Evolutionary conservation across 1,140 invertebrate species (phyloP), one percentile per base, ranked within the genome.

Genomic region (Chironomus tepperi): DNA sequence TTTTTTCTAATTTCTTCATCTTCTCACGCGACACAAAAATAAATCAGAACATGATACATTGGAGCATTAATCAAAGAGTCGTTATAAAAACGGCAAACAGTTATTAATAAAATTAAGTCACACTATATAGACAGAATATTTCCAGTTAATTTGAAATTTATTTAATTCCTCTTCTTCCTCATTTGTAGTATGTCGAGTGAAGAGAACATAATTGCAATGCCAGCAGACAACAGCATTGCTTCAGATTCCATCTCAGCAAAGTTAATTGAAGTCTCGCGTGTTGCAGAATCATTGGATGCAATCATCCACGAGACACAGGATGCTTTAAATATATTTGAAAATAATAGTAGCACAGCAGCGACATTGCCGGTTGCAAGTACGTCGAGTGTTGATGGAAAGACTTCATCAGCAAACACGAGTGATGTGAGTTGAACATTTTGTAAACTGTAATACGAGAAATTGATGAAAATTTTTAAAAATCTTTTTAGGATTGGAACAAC

Each of bases 201-300:
- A 7, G 65, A 70, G 65, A 70, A 70, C 18, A 70, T 70, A 12
- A 73, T 77, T 10, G 76, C 77, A 18, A 80, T 80, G 3, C 79
- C 79, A 43, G 81, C 81, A 18, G 83, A 83, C 76, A 89, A 90
- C 79, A 81, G 84, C 67, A 86, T 88, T 73, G 88, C 89, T 2
- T 85, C 89, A 7, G 87, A 89, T 65, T 87, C 89, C 9, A 90
- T 91, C 43, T 85, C 87, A 8, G 85, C 87, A 75, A 85, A 85
- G 78, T 80, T 91, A 42, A 80, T 84, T n/a, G 88, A 89, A 79
- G 88, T 90, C 0, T 88, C 88, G 7, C 84, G 84, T 72, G 83
- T 90, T 2, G 88, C 89, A 0, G 89, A 90, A 77, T 87, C 88
- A 74, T 79, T 91, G 67, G 89, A 90, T 77, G 84, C 84, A 8